These are phyloP conservation scores for Tylochromis polylepis DNA, from an alignment of 2,113 vertebrate genomes.

Conservation along the genomic window DNA sequence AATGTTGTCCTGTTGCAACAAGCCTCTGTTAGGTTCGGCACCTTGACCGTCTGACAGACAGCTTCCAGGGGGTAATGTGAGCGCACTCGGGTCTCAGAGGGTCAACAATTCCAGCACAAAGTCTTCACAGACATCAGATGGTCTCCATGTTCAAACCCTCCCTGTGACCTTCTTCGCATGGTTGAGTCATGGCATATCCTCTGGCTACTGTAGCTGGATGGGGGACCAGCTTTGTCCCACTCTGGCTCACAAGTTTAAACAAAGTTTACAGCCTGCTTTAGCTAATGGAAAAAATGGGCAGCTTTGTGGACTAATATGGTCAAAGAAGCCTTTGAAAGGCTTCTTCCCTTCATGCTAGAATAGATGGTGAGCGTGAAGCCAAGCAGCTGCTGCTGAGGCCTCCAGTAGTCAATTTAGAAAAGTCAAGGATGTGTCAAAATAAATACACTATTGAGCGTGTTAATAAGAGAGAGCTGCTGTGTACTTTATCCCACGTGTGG, in stretches of 20 bases:
- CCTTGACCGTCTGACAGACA: conserved; percentile 58
- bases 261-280: conserved; percentile 51
- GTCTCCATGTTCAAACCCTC: not conserved
- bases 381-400: conserved; percentile 53
- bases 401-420: conserved; percentile 58
- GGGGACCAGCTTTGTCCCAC: conserved; percentile 17
- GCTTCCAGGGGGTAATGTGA: not conserved
- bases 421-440: conserved; percentile 71
- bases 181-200: not conserved
- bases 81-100: not conserved
- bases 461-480: conserved; percentile 32
- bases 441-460: conserved; percentile 48
- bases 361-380: conserved; percentile 48
- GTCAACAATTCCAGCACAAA: conserved; percentile 35
- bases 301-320: conserved; percentile 70
- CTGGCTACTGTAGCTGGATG: conserved; percentile 18
- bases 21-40: conserved; percentile 39
- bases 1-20: conserved; percentile 70
- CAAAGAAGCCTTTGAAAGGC: conserved; percentile 34
- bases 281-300: conserved; percentile 60
- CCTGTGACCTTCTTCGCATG: not conserved
- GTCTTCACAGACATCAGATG: not conserved
- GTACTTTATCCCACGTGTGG: conserved; percentile 46
- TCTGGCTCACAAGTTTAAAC: conserved; percentile 33
- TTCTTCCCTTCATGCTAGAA: conserved; percentile 39